Evolutionary conservation across 2,888 invertebrate genomes (phyloP), one percentile per base, ranked within the genome.

Genomic region (Bombylius major): DNA sequence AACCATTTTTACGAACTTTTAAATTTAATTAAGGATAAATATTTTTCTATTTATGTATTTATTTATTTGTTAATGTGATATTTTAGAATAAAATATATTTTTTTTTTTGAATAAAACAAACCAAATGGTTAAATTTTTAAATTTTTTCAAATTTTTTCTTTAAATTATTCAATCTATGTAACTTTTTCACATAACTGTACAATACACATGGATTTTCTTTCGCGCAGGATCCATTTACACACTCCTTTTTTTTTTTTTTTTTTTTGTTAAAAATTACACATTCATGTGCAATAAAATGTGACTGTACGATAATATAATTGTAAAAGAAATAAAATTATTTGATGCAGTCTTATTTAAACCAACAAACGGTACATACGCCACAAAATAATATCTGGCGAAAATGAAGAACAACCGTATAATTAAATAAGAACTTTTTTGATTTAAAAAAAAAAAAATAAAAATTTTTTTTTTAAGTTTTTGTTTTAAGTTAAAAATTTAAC

Each of bases 321-420:
- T 36, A 36, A 5, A 11, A 11, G 11, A 6, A 42, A 42, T 23
- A 23, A 42, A 11, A 11, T 9, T 42, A 42, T 42, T 42, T 34
- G 14, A 49, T 54, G 54, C 51, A 55, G 55, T 55, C 55, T 55
- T 55, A 46, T 50, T 55, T 55, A 46, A 34, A 55, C 50, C 44
- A 54, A 49, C 23, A n/a, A n/a, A 42, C 39, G 39, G 39, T 42
- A 23, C n/a, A n/a, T 23, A 42, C 39, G 39, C 39, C 39, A 42
- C 8, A 4, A 23, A n/a, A 23, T 23, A 23, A 23, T 11, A 42
- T 42, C 4, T 42, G 39, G 39, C 39, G 39, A 42, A 42, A 42
- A 42, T 42, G 39, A 42, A 42, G 39, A 42, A 23, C 1, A 23
- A 11, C 39, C 39, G 39, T 42, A 42, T 42, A 42, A 42, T 42